Percentiles rank a stretch among this genome's conserved stretches.
phyloP scores from a whole-genome alignment of 2,888 invertebrate genomes.

The Bombyx huttoni region DNA sequence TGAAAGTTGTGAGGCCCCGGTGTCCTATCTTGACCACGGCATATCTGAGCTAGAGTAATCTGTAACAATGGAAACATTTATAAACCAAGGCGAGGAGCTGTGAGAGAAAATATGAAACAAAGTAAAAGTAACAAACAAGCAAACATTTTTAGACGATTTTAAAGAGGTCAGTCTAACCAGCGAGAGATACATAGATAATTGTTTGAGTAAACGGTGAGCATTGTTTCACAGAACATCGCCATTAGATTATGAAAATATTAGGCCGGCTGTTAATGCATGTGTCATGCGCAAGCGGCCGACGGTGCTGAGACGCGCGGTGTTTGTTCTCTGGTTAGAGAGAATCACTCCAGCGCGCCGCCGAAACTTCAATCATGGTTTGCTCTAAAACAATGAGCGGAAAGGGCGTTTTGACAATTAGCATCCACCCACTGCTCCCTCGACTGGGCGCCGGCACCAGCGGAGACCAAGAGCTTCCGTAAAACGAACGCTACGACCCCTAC shows the following conservation, averaged over 20 bases:
- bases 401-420: slow-evolving; percentile 67
- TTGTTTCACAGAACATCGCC: slow-evolving; percentile 72
- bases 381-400: slow-evolving; percentile 71
- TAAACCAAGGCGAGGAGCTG: slow-evolving; percentile 23
- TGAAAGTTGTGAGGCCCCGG: slow-evolving; percentile 75
- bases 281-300: slow-evolving; percentile 56
- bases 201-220: slow-evolving; percentile 57
- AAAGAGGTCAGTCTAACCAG: slow-evolving; percentile 69
- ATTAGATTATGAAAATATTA: slow-evolving; percentile 73
- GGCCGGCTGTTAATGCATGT: slow-evolving; percentile 69
- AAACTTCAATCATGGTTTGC: slow-evolving; percentile 69
- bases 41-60: slow-evolving; percentile 86
- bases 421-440: slow-evolving; percentile 59
- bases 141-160: slow-evolving; percentile 65
- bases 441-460: slow-evolving; percentile 39
- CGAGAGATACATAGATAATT: slow-evolving; percentile 63
- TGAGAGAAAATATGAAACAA: slow-evolving; percentile 34
- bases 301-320: slow-evolving; percentile 45
- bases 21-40: slow-evolving; percentile 81
- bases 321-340: slow-evolving; percentile 59
- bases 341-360: slow-evolving; percentile 51
- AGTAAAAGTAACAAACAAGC: slow-evolving; percentile 30
- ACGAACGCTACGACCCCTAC: slow-evolving; percentile 36
- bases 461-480: slow-evolving; percentile 49
- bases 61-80: slow-evolving; percentile 54